Conservation (phyloP, 1,140 invertebrate species). For the Drosophila oshimai region DNA sequence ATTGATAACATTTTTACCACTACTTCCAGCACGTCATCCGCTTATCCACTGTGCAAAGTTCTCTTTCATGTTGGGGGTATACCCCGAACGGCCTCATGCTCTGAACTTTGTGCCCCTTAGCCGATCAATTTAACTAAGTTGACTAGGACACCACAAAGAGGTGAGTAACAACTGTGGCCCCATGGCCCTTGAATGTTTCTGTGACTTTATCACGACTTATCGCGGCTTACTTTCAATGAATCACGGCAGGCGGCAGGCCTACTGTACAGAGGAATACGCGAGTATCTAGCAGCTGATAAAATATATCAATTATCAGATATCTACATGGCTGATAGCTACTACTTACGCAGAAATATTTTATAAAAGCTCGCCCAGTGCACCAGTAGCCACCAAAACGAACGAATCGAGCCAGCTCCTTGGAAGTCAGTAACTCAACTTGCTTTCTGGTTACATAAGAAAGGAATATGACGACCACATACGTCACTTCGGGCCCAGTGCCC, state of each 20-base stretch:
- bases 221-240: slow-evolving; percentile 11
- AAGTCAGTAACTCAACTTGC: not conserved
- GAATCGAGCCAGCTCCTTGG: slow-evolving; percentile 13
- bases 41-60: not conserved
- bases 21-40: not conserved
- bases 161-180: slow-evolving; percentile 16
- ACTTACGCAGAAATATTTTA: slow-evolving; percentile 27
- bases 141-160: not conserved
- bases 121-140: slow-evolving; percentile 7
- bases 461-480: slow-evolving; percentile 47
- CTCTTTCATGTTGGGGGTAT: slow-evolving; percentile 4
- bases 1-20: slow-evolving; percentile 2
- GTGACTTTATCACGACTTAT: slow-evolving; percentile 17
- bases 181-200: slow-evolving; percentile 11
- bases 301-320: slow-evolving; percentile 47
- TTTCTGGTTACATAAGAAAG: not conserved
- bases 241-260: slow-evolving; percentile 11
- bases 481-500: slow-evolving; percentile 20
- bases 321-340: slow-evolving; percentile 35
- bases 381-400: slow-evolving; percentile 21
- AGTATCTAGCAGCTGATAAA: slow-evolving; percentile 42
- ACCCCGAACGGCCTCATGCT: slow-evolving; percentile 6
- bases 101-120: slow-evolving; percentile 16
- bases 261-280: slow-evolving; percentile 5
- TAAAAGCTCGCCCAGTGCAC: slow-evolving; percentile 28